Evolutionary conservation across 2,797 vertebrate species (phyloP).

Genomic region (Australoheros facetus): DNA sequence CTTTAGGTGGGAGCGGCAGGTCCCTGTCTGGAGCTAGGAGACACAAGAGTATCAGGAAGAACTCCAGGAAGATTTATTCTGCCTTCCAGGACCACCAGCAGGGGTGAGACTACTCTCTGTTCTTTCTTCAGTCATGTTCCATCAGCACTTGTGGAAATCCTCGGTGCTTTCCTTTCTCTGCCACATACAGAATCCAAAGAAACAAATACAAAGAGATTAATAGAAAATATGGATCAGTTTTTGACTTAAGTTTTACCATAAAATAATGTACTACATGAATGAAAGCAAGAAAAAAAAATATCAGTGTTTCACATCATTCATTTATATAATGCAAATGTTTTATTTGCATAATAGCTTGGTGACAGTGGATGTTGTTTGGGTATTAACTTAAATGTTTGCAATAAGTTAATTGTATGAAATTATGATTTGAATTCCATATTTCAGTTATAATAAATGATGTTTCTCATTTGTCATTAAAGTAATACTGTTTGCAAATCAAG

Average conservation of each 20-base stretch:
- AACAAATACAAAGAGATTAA: background rate
- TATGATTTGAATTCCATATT: background rate
- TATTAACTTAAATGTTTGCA: background rate
- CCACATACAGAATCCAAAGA: too few relatives aligned
- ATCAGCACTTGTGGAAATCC: background rate
- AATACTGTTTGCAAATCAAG: background rate
- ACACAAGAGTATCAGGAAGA: slow-evolving; percentile 83
- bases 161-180: too few relatives aligned
- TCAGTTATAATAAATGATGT: accelerated
- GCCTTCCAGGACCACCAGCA: slow-evolving; percentile 83
- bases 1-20: slow-evolving; percentile 70
- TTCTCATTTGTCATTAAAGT: background rate
- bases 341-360: background rate
- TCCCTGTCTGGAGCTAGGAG: slow-evolving; percentile 79
- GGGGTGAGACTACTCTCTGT: slow-evolving; percentile 77
- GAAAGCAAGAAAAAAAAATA: background rate
- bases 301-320: background rate
- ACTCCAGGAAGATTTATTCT: slow-evolving; percentile 83
- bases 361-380: background rate
- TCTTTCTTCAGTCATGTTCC: background rate
- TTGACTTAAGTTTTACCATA: background rate
- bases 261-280: background rate
- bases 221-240: accelerated
- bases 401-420: background rate
- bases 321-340: background rate